Conservation (phyloP, 37 sponge, comb jelly and placozoan species). For the Halichondria panicea region DNA sequence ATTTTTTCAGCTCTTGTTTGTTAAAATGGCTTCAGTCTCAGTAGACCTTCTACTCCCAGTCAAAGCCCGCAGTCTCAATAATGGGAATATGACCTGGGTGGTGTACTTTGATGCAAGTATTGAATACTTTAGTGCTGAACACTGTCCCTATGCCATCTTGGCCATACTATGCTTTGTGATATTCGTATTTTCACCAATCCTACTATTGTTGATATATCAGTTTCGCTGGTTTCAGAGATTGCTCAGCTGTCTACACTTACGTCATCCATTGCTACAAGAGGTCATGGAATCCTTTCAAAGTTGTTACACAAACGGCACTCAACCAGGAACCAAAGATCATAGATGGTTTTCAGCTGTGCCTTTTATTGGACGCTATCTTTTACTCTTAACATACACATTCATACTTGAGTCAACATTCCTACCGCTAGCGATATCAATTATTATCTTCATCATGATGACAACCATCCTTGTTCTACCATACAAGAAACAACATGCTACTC, state of each 20-base stretch:
- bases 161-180: slow-evolving; percentile 30
- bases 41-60: slow-evolving; percentile 29
- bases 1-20: slow-evolving; percentile 46
- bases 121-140: slow-evolving; percentile 24
- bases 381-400: slow-evolving; percentile 26
- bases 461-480: slow-evolving; percentile 1
- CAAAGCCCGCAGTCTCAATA: not conserved
- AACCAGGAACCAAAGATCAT: slow-evolving; percentile 23
- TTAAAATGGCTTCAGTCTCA: slow-evolving; percentile 30
- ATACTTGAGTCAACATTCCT: not conserved
- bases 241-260: not conserved
- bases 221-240: slow-evolving; percentile 8
- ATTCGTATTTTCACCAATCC: slow-evolving; percentile 31
- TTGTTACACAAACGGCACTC: slow-evolving; percentile 63
- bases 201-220: slow-evolving; percentile 25
- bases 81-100: not conserved
- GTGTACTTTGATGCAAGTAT: slow-evolving; percentile 35
- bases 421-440: not conserved
- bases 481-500: not conserved
- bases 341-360: slow-evolving; percentile 57
- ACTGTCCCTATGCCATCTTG: slow-evolving; percentile 35
- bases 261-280: slow-evolving; percentile 2
- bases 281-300: slow-evolving; percentile 62
- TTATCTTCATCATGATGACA: not conserved
- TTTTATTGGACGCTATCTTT: slow-evolving; percentile 35